Percentiles rank a stretch among this genome's conserved stretches.
Conservation (phyloP, 30 jellyfish, hydroid and myxozoan species). For the Hydra vulgaris region DNA sequence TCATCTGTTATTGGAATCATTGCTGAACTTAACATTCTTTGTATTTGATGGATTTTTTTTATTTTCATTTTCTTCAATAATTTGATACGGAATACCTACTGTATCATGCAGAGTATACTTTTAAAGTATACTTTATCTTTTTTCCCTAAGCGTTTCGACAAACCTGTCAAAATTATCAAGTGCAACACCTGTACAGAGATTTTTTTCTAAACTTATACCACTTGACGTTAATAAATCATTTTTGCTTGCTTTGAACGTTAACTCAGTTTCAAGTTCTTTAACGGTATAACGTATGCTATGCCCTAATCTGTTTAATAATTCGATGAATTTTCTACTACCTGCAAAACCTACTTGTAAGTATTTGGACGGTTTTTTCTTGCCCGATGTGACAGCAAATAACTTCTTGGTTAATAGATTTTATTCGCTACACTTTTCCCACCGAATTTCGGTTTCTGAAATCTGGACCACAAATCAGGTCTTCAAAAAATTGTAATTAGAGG, state of each 20-base stretch:
- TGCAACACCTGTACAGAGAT: conserved; percentile 16
- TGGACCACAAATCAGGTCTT: background rate
- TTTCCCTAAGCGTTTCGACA: conserved; percentile 5
- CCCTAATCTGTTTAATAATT: no score
- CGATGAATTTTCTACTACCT: no score
- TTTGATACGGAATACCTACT: conserved; percentile 1
- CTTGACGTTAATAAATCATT: conserved; percentile 8
- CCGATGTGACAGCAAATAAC: conserved; percentile 7
- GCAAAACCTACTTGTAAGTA: no score
- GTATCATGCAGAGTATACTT: conserved; percentile 4
- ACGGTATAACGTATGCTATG: no score
- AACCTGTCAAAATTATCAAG: conserved; percentile 18
- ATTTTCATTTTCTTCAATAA: no score
- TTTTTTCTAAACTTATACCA: conserved; percentile 1
- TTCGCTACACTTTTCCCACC: conserved; percentile 1
- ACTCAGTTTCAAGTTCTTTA: no score
- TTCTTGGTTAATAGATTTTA: background rate
- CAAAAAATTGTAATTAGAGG: background rate
- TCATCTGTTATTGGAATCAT: conserved; percentile 2
- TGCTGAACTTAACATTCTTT: conserved; percentile 1
- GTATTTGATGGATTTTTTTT: no score
- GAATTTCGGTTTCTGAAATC: background rate
- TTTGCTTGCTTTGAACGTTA: conserved; percentile 2
- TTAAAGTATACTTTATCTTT: no score
- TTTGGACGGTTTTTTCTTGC: conserved; percentile 4